Percentiles rank a stretch among this genome's conserved stretches.
Evolutionary conservation across 2,888 invertebrate genomes (phyloP).

Genomic region (Auanema freiburgensis): DNA sequence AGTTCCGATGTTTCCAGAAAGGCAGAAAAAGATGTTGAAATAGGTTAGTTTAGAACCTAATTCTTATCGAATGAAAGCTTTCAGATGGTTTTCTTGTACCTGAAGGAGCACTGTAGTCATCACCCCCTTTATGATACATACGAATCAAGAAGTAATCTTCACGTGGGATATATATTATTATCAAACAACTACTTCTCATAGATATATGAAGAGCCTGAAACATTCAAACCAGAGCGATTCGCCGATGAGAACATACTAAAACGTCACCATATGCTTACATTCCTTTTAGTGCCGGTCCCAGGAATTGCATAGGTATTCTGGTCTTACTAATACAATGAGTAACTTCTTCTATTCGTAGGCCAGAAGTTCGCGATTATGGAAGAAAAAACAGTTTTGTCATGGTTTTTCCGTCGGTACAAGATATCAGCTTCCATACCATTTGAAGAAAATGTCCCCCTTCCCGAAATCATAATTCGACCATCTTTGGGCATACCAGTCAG

Average conservation of each 20-base stretch:
- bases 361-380: slow-evolving; percentile 47
- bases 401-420: slow-evolving; percentile 64
- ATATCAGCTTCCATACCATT: slow-evolving; percentile 38
- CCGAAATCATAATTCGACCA: slow-evolving; percentile 45
- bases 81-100: too few relatives aligned
- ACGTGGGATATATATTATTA: not conserved
- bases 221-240: slow-evolving; percentile 39
- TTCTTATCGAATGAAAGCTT: too few relatives aligned
- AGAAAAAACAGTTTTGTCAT: slow-evolving; percentile 65
- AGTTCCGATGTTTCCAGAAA: too few relatives aligned
- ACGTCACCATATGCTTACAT: slow-evolving; percentile 67
- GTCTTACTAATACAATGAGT: too few relatives aligned
- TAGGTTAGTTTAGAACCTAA: too few relatives aligned
- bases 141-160: slow-evolving; percentile 23
- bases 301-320: slow-evolving; percentile 68
- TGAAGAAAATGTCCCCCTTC: slow-evolving; percentile 38
- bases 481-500: slow-evolving; percentile 37
- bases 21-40: too few relatives aligned
- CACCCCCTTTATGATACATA: too few relatives aligned
- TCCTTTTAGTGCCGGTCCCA: slow-evolving; percentile 68
- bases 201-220: slow-evolving; percentile 19
- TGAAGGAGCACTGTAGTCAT: too few relatives aligned
- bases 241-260: slow-evolving; percentile 36
- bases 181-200: not conserved
- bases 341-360: too few relatives aligned